Evolutionary conservation across 2,888 invertebrate genomes (phyloP).

Genomic region (Nysson spinosus): DNA sequence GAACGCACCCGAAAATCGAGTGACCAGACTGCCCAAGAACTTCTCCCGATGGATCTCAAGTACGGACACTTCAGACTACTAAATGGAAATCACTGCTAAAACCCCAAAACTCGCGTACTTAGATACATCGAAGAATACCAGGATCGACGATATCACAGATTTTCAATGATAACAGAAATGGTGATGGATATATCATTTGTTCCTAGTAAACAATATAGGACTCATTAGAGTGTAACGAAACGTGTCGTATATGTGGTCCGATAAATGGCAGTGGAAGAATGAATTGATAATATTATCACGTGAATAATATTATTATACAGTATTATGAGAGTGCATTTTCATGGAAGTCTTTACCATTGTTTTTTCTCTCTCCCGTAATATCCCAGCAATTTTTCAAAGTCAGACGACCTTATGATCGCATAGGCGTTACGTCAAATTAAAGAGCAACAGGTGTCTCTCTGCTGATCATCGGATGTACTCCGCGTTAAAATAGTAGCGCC

Average conservation of each 20-base stretch:
- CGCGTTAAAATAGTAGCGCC: slow-evolving; percentile 55
- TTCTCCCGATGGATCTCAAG: slow-evolving; percentile 16
- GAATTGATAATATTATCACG: too few relatives aligned
- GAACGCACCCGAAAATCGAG: slow-evolving; percentile 63
- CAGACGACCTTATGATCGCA: slow-evolving; percentile 60
- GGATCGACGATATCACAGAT: not conserved
- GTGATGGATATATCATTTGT: too few relatives aligned
- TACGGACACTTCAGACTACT: slow-evolving; percentile 21
- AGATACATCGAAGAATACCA: not conserved
- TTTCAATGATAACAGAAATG: too few relatives aligned
- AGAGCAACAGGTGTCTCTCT: slow-evolving; percentile 72
- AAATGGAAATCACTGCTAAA: slow-evolving; percentile 33
- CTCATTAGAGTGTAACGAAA: too few relatives aligned
- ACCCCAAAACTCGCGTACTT: slow-evolving; percentile 4
- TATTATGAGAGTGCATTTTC: too few relatives aligned
- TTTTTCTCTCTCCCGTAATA: slow-evolving; percentile 44
- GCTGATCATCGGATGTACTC: slow-evolving; percentile 63
- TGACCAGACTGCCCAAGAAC: slow-evolving; percentile 37
- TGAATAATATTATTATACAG: too few relatives aligned
- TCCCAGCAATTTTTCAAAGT: slow-evolving; percentile 55
- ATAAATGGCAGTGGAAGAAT: too few relatives aligned
- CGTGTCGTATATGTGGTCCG: too few relatives aligned
- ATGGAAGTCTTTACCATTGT: slow-evolving; percentile 26
- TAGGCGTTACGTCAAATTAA: slow-evolving; percentile 69
- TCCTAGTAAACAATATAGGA: too few relatives aligned